Conservation (phyloP, 2,113 vertebrate genomes). For the Seriola rivoliana region DNA sequence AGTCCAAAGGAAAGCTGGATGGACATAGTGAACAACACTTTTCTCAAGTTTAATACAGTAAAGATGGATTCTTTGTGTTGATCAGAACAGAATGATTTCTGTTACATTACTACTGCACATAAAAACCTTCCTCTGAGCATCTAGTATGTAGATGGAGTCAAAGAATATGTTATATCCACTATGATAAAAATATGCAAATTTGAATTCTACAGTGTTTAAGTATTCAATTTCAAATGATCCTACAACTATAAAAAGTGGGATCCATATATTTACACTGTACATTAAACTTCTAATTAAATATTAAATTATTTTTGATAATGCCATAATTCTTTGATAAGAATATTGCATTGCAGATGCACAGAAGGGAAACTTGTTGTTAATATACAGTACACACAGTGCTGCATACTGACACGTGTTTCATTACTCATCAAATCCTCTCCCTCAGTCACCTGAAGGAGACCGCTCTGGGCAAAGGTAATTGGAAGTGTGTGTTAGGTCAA, state of each 20-base stretch:
- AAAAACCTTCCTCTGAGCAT: background rate
- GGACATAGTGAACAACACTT: background rate
- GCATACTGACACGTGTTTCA: constrained; percentile 9
- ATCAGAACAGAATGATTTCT: background rate
- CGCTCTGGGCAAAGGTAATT: constrained; percentile 45
- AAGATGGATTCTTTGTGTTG: background rate
- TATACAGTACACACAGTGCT: background rate
- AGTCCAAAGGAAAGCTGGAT: background rate
- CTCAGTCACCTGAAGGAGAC: constrained; percentile 25
- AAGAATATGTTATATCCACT: background rate
- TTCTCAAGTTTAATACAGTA: no score
- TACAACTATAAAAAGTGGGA: background rate
- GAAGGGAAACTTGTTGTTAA: no score
- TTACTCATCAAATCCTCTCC: constrained; percentile 36
- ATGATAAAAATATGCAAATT: background rate
- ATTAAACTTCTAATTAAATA: background rate
- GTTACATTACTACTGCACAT: background rate
- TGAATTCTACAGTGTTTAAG: background rate
- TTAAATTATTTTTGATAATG: background rate
- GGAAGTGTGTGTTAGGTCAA: constrained; percentile 32
- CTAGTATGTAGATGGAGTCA: no score
- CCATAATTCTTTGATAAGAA: no score
- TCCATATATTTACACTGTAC: background rate
- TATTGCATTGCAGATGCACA: no score
- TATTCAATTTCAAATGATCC: background rate